Percentiles rank a stretch among this genome's conserved stretches.
Conservation (phyloP, 1,140 invertebrate genomes). For the Bemisia tabaci region DNA sequence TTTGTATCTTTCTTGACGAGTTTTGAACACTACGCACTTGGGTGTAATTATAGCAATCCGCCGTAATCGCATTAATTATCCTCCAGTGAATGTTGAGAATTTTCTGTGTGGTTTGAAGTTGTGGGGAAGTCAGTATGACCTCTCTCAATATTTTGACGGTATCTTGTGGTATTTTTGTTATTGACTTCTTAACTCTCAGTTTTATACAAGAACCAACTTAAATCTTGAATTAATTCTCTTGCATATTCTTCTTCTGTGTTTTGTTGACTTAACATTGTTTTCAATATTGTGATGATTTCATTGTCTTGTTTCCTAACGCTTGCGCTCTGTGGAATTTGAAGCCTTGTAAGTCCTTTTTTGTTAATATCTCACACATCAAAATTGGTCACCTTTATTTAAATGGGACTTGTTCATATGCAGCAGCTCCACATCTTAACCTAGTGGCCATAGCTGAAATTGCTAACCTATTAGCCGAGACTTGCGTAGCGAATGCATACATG, state of each 20-base stretch:
- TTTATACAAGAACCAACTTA: background rate
- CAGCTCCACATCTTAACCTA: too few species aligned
- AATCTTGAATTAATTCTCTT: background rate
- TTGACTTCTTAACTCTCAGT: background rate
- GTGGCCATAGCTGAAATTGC: background rate
- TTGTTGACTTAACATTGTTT: background rate
- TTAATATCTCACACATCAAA: too few species aligned
- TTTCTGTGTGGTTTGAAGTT: background rate
- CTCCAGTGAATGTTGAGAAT: background rate
- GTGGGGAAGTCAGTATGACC: background rate
- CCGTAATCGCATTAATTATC: background rate
- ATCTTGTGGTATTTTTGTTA: background rate
- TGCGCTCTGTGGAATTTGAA: background rate
- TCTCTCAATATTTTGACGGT: background rate
- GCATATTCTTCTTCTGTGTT: background rate
- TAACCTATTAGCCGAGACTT: background rate
- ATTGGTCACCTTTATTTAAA: too few species aligned
- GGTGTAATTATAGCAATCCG: background rate
- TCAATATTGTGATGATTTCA: background rate
- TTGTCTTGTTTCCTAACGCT: background rate
- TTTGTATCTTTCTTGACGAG: background rate
- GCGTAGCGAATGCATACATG: background rate
- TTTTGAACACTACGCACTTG: background rate
- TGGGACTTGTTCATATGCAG: background rate
- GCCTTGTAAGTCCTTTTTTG: background rate